Conservation (phyloP, 1,140 invertebrate species). For the Drosophila rufa region DNA sequence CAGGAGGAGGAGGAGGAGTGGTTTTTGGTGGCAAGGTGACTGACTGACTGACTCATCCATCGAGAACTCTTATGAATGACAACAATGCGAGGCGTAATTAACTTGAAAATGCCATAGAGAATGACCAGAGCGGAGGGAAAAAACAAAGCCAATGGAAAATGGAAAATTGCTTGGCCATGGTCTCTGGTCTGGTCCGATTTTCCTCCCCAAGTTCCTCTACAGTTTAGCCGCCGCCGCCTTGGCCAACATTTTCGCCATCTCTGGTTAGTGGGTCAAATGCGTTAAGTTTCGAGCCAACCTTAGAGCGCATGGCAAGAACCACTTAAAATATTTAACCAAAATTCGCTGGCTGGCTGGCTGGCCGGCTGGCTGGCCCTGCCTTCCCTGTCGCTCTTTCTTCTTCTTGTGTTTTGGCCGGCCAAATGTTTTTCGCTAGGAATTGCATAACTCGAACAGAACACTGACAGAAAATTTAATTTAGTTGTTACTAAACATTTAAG, state of each 20-base stretch:
- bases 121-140: slow-evolving; percentile 41
- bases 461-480: background rate
- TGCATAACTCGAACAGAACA: slow-evolving; percentile 66
- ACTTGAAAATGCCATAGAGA: slow-evolving; percentile 59
- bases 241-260: slow-evolving; percentile 36
- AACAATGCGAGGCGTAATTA: slow-evolving; percentile 75
- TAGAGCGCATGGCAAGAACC: slow-evolving; percentile 75
- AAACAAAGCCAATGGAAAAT: slow-evolving; percentile 43
- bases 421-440: slow-evolving; percentile 48
- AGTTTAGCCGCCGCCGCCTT: slow-evolving; percentile 9
- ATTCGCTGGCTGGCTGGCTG: slow-evolving; percentile 28
- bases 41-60: slow-evolving; percentile 58
- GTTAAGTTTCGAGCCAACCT: slow-evolving; percentile 68
- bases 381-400: slow-evolving; percentile 19
- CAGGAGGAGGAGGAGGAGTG: background rate
- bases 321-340: slow-evolving; percentile 80
- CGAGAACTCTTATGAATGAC: slow-evolving; percentile 67
- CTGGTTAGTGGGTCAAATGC: slow-evolving; percentile 77
- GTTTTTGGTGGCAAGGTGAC: slow-evolving; percentile 34
- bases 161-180: slow-evolving; percentile 60
- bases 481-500: background rate
- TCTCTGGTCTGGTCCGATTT: slow-evolving; percentile 24
- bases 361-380: slow-evolving; percentile 25
- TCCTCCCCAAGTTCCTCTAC: slow-evolving; percentile 17
- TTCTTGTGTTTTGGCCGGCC: slow-evolving; percentile 26